Evolutionary conservation across 1,140 invertebrate genomes (phyloP).

Genomic region (Bombus cullumanus): DNA sequence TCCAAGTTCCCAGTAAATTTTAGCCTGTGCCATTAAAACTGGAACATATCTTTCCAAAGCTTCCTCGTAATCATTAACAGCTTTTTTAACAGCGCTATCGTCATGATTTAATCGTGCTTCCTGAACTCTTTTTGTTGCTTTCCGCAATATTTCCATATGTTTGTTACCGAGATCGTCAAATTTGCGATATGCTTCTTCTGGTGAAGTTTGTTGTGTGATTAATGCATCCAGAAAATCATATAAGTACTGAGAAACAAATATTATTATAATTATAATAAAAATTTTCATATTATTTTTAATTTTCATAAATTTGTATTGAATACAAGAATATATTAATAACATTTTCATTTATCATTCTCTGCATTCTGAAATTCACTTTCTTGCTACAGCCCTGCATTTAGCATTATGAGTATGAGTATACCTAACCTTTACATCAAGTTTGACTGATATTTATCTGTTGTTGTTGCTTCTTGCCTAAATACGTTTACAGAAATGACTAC

Average conservation of each 20-base stretch:
- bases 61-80: constrained; percentile 96
- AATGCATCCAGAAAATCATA: constrained; percentile 96
- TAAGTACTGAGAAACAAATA: constrained; percentile 87
- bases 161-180: constrained; percentile 97
- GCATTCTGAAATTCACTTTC: not conserved
- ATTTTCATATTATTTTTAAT: not conserved
- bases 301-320: not conserved
- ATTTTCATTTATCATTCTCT: not conserved
- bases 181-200: constrained; percentile 98
- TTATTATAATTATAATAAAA: constrained; percentile 4
- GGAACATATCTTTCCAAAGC: constrained; percentile 95
- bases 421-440: constrained; percentile 49
- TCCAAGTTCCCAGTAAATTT: constrained; percentile 99
- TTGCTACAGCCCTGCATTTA: constrained; percentile 41
- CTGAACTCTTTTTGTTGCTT: constrained; percentile 96
- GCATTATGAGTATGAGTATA: constrained; percentile 15
- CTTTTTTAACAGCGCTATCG: constrained; percentile 94
- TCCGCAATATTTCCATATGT: constrained; percentile 94
- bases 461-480: not conserved
- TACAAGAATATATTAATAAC: not conserved
- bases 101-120: constrained; percentile 94
- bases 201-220: constrained; percentile 98
- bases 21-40: constrained; percentile 99
- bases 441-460: not conserved
- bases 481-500: constrained; percentile 60